These are phyloP conservation scores for Oryzaephilus surinamensis DNA, from an alignment of 1,140 invertebrate species.

Conservation along the genomic window DNA sequence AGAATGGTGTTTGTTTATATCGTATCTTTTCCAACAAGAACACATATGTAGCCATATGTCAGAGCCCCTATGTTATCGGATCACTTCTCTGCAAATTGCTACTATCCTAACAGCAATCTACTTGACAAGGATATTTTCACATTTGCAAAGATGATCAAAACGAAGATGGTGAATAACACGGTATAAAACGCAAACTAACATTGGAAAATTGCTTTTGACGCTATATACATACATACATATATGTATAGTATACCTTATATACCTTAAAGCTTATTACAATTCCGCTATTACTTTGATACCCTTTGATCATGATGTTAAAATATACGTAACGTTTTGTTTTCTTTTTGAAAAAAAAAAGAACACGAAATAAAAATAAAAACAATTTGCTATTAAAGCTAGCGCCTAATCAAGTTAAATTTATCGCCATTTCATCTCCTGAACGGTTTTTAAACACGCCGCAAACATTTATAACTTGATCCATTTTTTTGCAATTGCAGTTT, in stretches of 20 bases:
- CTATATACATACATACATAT: too few species aligned
- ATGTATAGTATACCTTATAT: too few species aligned
- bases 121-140: neutral
- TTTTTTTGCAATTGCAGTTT: too few species aligned
- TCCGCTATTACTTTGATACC: conserved; percentile 21
- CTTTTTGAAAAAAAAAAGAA: too few species aligned
- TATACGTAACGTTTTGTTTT: too few species aligned
- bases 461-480: too few species aligned
- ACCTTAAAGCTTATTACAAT: conserved; percentile 17
- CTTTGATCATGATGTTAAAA: too few species aligned
- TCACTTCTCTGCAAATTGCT: conserved; percentile 31
- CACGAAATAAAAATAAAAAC: too few species aligned
- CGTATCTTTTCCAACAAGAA: conserved; percentile 27
- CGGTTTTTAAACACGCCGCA: too few species aligned
- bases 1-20: conserved; percentile 33
- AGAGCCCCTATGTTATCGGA: conserved; percentile 28
- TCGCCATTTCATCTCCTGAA: too few species aligned
- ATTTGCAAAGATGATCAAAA: conserved; percentile 1
- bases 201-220: conserved; percentile 25
- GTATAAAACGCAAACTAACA: conserved; percentile 25
- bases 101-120: conserved; percentile 26
- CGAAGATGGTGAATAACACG: conserved; percentile 15
- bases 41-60: conserved; percentile 33
- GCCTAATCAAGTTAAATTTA: too few species aligned
- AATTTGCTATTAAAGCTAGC: too few species aligned